Conservation (phyloP, 2,113 vertebrate genomes). For the Vidua macroura region DNA sequence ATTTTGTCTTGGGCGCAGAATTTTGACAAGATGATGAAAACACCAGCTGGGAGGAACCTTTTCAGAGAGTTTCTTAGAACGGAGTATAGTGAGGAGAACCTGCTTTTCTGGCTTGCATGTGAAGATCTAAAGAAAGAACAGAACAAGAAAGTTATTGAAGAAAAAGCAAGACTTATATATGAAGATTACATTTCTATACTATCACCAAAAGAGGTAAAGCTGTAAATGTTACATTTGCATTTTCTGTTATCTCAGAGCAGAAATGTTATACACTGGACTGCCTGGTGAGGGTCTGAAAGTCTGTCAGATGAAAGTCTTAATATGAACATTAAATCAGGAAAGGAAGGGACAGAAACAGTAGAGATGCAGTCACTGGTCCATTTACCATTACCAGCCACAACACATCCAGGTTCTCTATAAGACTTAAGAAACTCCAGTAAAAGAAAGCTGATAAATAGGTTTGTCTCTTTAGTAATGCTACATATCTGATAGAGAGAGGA, state of each 20-base stretch:
- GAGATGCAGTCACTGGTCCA: background rate
- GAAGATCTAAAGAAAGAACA: constrained; percentile 95
- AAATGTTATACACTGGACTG: background rate
- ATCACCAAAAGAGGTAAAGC: constrained; percentile 95
- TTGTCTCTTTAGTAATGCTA: background rate
- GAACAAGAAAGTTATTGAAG: constrained; percentile 83
- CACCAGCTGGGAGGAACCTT: constrained; percentile 87
- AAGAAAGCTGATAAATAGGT: background rate
- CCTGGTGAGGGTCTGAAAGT: background rate
- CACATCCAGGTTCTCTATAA: background rate
- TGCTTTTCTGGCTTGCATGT: constrained; percentile 97
- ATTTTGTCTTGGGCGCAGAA: constrained; percentile 94
- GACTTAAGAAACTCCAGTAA: background rate
- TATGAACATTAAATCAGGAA: background rate
- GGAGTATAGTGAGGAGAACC: constrained; percentile 98
- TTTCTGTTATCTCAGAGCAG: background rate
- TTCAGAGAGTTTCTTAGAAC: constrained; percentile 95
- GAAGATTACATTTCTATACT: constrained; percentile 99
- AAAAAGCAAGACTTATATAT: constrained; percentile 94
- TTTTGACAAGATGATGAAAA: constrained; percentile 98
- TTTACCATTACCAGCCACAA: background rate
- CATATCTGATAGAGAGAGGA: background rate
- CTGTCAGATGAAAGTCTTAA: background rate
- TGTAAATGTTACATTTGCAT: background rate
- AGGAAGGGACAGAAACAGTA: background rate